Evolutionary conservation across 1,140 invertebrate genomes (phyloP).

Genomic region (Lanistes nyassanus): DNA sequence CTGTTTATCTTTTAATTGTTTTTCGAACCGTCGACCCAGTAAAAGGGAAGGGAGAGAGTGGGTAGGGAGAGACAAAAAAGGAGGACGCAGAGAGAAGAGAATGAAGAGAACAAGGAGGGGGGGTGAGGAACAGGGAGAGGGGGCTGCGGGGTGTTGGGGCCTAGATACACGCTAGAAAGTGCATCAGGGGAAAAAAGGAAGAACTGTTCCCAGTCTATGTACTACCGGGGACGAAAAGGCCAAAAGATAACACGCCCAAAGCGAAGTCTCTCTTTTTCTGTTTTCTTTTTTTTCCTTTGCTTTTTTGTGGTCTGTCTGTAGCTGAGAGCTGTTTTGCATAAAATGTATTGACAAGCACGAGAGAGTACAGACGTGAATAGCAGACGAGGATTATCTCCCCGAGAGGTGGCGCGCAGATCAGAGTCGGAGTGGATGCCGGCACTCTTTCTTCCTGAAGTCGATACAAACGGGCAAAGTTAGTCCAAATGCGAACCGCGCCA

Average conservation of each 20-base stretch:
- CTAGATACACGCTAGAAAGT: no score
- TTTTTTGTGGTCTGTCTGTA: neutral
- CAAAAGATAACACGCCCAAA: neutral
- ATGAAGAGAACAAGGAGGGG: neutral
- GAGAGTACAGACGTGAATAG: slow-evolving; percentile 22
- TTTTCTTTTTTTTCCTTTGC: neutral
- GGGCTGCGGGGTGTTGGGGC: neutral
- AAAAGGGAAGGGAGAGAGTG: no score
- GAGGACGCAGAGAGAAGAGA: no score
- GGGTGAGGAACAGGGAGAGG: neutral
- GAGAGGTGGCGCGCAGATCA: slow-evolving; percentile 20
- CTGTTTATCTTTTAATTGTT: no score
- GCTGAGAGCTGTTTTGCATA: slow-evolving; percentile 20
- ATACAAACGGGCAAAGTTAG: slow-evolving; percentile 9
- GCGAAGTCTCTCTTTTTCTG: neutral
- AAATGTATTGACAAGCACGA: slow-evolving; percentile 21
- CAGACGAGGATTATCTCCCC: slow-evolving; percentile 18
- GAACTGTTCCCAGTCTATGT: no score
- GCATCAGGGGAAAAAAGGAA: no score
- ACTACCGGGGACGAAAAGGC: no score
- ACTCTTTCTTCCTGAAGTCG: slow-evolving; percentile 14
- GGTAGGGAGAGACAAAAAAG: no score
- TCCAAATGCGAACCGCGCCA: neutral
- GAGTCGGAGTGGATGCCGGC: slow-evolving; percentile 17
- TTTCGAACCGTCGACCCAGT: no score